Conservation (phyloP, 2,113 vertebrate genomes). For the Pterocles orientalis region DNA sequence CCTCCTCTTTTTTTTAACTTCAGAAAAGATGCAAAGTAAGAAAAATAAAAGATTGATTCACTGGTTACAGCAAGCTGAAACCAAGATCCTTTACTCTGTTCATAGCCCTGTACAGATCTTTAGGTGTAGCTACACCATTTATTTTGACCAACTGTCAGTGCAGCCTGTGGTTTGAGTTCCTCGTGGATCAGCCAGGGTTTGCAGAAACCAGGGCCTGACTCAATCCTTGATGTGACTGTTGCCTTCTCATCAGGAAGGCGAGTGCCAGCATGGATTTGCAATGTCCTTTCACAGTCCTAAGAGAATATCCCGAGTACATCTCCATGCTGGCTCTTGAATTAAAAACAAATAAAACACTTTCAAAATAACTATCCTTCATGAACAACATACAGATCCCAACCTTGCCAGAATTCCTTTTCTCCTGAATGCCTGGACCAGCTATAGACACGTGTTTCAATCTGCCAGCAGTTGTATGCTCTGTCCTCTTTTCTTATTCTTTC, state of each 20-base stretch:
- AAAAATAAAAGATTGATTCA: not conserved
- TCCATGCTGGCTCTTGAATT: not conserved
- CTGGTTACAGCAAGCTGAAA: not conserved
- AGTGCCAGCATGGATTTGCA: not conserved
- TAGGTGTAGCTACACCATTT: not conserved
- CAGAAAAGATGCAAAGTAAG: not conserved
- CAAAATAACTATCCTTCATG: not conserved
- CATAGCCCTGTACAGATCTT: not conserved
- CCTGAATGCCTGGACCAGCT: not conserved
- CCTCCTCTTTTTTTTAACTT: not conserved
- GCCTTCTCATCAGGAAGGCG: not conserved
- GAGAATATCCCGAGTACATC: not conserved
- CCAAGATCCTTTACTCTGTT: not conserved
- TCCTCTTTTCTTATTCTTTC: conserved; percentile 53
- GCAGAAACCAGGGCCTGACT: not conserved
- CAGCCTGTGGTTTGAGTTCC: not conserved
- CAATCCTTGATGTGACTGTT: not conserved
- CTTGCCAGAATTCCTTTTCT: not conserved
- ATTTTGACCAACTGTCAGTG: not conserved
- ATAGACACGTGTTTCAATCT: not conserved
- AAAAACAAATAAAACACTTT: conserved; percentile 8
- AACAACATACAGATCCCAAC: not conserved
- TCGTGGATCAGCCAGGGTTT: not conserved
- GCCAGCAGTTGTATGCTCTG: not conserved
- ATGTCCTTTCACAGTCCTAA: not conserved